Evolutionary conservation across 92 coral and sea anemone genomes (phyloP).

Genomic region (Palythoa grandiflora): DNA sequence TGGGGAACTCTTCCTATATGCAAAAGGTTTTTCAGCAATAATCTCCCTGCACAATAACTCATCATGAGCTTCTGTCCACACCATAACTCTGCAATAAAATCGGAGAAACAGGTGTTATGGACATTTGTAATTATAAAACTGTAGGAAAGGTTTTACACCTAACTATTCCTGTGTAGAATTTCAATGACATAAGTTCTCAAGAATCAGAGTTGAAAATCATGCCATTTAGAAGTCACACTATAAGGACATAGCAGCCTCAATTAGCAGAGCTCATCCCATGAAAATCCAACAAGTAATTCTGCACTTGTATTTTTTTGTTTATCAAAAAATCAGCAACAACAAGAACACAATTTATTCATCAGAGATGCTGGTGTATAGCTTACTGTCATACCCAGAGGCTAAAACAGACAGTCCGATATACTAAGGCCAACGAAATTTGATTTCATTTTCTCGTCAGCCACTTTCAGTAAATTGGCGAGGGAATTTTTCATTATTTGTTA

Average conservation of each 20-base stretch:
- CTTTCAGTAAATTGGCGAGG: no score
- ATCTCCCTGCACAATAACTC: constrained; percentile 13
- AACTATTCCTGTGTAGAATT: constrained; percentile 7
- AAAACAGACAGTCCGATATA: not conserved
- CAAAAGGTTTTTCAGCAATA: not conserved
- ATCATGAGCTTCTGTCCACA: constrained; percentile 4
- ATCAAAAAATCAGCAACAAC: not conserved
- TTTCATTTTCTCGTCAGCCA: constrained; percentile 30
- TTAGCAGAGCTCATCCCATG: constrained; percentile 9
- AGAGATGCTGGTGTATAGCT: not conserved
- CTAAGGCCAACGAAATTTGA: constrained; percentile 26
- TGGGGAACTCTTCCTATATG: constrained; percentile 1
- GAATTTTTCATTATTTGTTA: not conserved
- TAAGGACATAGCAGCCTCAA: constrained; percentile 12
- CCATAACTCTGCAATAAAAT: constrained; percentile 14
- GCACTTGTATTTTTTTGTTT: not conserved
- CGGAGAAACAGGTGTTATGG: not conserved
- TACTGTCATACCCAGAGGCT: constrained; percentile 13
- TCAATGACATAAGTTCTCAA: not conserved
- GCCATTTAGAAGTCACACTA: constrained; percentile 4
- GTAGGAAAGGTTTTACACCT: constrained; percentile 4
- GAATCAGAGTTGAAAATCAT: not conserved
- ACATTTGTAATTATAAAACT: not conserved
- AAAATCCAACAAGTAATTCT: not conserved
- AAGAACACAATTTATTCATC: no score